These are phyloP conservation scores for Hofmannophila pseudospretella DNA, from an alignment of 2,888 invertebrate genomes.

Conservation along the genomic window DNA sequence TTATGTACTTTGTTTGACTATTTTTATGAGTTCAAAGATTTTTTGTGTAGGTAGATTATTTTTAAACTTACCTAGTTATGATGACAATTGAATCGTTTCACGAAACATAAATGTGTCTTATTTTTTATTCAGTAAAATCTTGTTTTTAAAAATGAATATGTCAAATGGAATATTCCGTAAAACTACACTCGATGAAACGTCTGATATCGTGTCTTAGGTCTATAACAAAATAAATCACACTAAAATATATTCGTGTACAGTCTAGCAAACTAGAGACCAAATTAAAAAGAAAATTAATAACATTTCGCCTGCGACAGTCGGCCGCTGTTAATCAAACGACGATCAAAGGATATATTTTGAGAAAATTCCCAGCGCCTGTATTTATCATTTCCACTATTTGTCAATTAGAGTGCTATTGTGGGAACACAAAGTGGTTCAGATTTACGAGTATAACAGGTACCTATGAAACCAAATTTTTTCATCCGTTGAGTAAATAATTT, in stretches of 20 bases:
- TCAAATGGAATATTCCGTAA: slow-evolving; percentile 17
- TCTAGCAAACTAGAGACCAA: slow-evolving; percentile 31
- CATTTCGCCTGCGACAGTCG: slow-evolving; percentile 57
- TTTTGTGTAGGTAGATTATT: no score
- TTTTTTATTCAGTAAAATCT: no score
- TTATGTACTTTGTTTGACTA: slow-evolving; percentile 21
- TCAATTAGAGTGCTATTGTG: slow-evolving; percentile 75
- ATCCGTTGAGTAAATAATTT: no score
- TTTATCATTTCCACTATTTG: slow-evolving; percentile 77
- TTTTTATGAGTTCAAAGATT: not conserved
- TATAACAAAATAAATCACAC: slow-evolving; percentile 46
- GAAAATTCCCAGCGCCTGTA: slow-evolving; percentile 65
- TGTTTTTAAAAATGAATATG: not conserved
- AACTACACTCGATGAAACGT: slow-evolving; percentile 30
- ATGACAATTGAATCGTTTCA: no score
- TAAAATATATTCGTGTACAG: slow-evolving; percentile 36
- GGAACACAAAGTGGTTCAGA: slow-evolving; percentile 62
- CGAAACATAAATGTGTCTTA: no score
- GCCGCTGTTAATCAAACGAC: slow-evolving; percentile 65
- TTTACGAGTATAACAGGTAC: slow-evolving; percentile 42
- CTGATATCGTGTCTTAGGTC: slow-evolving; percentile 30
- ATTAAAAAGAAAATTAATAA: slow-evolving; percentile 75
- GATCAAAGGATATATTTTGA: slow-evolving; percentile 73
- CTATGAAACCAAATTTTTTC: no score
- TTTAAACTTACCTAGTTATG: no score